Conservation (phyloP, 2,797 vertebrate genomes). For the Phataginus tetradactyla region DNA sequence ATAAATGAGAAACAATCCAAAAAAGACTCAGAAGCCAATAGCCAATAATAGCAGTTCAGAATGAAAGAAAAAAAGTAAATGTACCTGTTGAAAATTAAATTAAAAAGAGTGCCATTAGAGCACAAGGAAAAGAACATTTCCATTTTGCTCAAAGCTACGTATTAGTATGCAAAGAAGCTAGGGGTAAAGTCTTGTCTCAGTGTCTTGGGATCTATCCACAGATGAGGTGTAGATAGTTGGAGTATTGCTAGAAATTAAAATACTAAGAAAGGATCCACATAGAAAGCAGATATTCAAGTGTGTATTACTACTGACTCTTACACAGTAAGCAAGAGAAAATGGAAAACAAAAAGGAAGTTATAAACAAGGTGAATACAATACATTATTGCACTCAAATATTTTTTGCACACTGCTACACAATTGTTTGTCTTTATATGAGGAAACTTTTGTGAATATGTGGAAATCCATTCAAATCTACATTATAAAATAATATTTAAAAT, state of each 20-base stretch:
- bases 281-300: background rate
- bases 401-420: background rate
- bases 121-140: constrained; percentile 45
- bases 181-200: constrained; percentile 6
- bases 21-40: constrained; percentile 36
- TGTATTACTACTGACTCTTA: background rate
- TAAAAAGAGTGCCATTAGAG: constrained; percentile 27
- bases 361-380: background rate
- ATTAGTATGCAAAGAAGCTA: constrained; percentile 68
- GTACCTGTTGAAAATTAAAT: constrained; percentile 64
- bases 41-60: constrained; percentile 38
- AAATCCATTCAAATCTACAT: background rate
- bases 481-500: background rate
- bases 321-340: background rate
- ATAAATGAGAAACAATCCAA: constrained; percentile 49
- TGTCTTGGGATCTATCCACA: constrained; percentile 45
- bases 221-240: background rate
- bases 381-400: background rate
- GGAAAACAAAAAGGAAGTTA: background rate
- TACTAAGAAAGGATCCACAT: background rate
- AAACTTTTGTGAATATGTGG: background rate
- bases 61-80: background rate
- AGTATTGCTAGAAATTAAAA: constrained; percentile 1
- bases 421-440: background rate
- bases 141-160: constrained; percentile 51